Base-by-base conservation (phyloP, 2,888 invertebrate species). In the Drosophila nigricruria region DNA sequence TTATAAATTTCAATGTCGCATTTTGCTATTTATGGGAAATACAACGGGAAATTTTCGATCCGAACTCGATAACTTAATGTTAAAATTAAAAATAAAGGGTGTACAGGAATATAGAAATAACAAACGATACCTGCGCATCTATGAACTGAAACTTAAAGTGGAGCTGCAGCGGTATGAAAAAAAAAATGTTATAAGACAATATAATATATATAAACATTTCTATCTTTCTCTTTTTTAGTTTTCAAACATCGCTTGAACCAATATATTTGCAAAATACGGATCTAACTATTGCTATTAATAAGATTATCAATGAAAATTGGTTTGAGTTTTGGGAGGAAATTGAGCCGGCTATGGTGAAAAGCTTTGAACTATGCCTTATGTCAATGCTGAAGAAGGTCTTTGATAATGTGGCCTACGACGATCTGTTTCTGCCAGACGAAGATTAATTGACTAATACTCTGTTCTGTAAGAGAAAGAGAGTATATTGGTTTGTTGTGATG, bases 211-310 rank as follows among this genome's bases (percentile, higher is more conserved):
- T 8, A 25, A 4, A 34, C 0, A 16, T 1, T 18, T 36, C 14
- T 1, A 8, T 25, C 6, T 27, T 18, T 30, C 5, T 30, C 2
- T 30, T 18, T 72, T 65, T 2, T 23, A 84, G 84, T 1, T 84
- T 71, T n/a, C n/a, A n/a, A 5, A n/a, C 73, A 8, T 62, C 23
- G 63, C 20, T 83, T 8, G 72, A 79, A 32, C 27, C 68, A 23
- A 61, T 84, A n/a, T 84, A 81, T 47, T 59, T 12, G 14, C 87
- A 81, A 36, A 84, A 84, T 32, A 57, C 12, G 12, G 89, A 87
- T 54, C 25, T 88, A 0, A 81, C 87, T 0, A 30, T 77, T 54
- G 45, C 53, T 0, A 0, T 79, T 2, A 87, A 81, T 65, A 45
- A 34, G 3, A 6, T 62, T 6, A 32, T 83, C 0, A 84, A 84